Conservation (phyloP, 2,888 invertebrate genomes). For the Gryllus longicercus region DNA sequence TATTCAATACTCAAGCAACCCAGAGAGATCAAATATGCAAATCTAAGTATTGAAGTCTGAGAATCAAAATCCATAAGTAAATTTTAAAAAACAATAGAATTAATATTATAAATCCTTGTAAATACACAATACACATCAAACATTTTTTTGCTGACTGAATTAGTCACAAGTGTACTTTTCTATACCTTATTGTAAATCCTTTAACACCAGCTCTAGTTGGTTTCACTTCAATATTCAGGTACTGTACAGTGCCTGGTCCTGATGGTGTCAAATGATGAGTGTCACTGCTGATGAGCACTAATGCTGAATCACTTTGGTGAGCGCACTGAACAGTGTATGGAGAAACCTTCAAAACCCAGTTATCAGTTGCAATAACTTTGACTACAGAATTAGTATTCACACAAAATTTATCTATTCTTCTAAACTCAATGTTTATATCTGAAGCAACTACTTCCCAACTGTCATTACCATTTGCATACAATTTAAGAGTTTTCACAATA, state of each 20-base stretch:
- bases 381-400: slow-evolving; percentile 65
- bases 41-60: too few relatives aligned
- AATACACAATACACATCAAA: background rate
- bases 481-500: slow-evolving; percentile 62
- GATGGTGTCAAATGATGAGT: slow-evolving; percentile 42
- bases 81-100: background rate
- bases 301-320: slow-evolving; percentile 73
- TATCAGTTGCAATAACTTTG: slow-evolving; percentile 73
- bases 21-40: too few relatives aligned
- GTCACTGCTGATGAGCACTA: slow-evolving; percentile 64
- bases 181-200: slow-evolving; percentile 57
- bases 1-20: too few relatives aligned
- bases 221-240: slow-evolving; percentile 74
- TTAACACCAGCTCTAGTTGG: slow-evolving; percentile 58
- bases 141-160: background rate
- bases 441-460: slow-evolving; percentile 68
- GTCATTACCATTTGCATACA: slow-evolving; percentile 60
- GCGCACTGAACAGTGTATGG: slow-evolving; percentile 70
- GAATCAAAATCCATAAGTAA: too few relatives aligned
- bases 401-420: slow-evolving; percentile 68
- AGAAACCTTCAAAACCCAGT: slow-evolving; percentile 81
- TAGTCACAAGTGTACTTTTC: background rate
- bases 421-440: slow-evolving; percentile 69
- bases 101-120: background rate
- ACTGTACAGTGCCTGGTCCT: slow-evolving; percentile 67